Evolutionary conservation across 2,113 vertebrate genomes (phyloP).

Genomic region (Zingel zingel): DNA sequence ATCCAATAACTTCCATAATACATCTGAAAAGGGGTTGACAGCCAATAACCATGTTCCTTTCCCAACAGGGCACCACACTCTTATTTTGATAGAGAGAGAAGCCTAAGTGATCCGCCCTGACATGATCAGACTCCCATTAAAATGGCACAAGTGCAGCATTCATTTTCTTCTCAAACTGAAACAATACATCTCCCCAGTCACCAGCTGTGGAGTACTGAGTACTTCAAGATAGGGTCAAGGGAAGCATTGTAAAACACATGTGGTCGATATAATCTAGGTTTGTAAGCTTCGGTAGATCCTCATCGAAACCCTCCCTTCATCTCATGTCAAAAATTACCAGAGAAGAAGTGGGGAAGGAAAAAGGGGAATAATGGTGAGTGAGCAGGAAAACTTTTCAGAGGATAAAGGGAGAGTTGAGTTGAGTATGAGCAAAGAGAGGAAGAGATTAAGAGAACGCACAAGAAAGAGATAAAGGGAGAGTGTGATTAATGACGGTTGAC

Average conservation of each 20-base stretch:
- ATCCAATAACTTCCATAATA: constrained; percentile 41
- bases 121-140: constrained; percentile 74
- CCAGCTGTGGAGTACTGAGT: constrained; percentile 61
- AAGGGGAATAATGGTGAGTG: constrained; percentile 13
- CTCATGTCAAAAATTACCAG: constrained; percentile 61
- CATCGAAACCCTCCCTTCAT: constrained; percentile 55
- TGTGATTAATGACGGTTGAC: constrained; percentile 82
- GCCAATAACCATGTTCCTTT: constrained; percentile 42
- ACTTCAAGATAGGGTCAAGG: constrained; percentile 60
- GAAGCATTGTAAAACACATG: constrained; percentile 72
- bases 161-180: constrained; percentile 73
- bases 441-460: constrained; percentile 67
- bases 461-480: constrained; percentile 75
- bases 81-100: constrained; percentile 61
- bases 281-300: constrained; percentile 67
- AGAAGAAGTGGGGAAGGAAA: constrained; percentile 37
- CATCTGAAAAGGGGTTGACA: constrained; percentile 31
- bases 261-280: constrained; percentile 66
- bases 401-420: constrained; percentile 47
- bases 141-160: constrained; percentile 75
- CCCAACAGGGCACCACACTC: constrained; percentile 37
- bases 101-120: constrained; percentile 46
- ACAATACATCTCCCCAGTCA: constrained; percentile 76
- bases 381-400: constrained; percentile 54
- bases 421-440: constrained; percentile 57